Evolutionary conservation across 2,888 invertebrate genomes (phyloP).

Genomic region (Scaptomyza flava): DNA sequence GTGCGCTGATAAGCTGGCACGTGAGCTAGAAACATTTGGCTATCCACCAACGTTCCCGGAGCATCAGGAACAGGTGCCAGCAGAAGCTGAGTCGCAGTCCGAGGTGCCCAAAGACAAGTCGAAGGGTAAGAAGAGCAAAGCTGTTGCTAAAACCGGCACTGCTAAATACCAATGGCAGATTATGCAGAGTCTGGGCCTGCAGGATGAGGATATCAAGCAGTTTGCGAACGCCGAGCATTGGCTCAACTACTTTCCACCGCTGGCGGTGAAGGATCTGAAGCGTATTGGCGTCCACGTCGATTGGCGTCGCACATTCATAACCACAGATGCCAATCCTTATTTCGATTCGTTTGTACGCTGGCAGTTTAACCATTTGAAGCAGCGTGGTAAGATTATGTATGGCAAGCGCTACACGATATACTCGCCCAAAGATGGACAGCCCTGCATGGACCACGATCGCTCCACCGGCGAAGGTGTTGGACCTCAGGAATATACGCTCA

Average conservation of each 20-base stretch:
- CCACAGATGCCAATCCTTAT: constrained; percentile 98
- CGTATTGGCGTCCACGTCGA: constrained; percentile 96
- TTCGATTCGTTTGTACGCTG: constrained; percentile 99
- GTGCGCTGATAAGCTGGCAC: constrained; percentile 97
- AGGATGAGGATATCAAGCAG: constrained; percentile 95
- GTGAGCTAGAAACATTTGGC: constrained; percentile 96
- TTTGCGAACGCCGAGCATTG: constrained; percentile 97
- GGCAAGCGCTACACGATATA: constrained; percentile 98
- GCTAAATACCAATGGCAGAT: constrained; percentile 99
- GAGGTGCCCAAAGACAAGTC: constrained; percentile 91
- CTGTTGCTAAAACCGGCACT: constrained; percentile 94
- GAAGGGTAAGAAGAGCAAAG: constrained; percentile 98
- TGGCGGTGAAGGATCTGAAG: constrained; percentile 93
- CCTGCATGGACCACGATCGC: constrained; percentile 99
- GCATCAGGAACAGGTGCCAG: constrained; percentile 82
- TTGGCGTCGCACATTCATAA: constrained; percentile 99
- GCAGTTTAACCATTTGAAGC: constrained; percentile 95
- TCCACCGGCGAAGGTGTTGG: constrained; percentile 98
- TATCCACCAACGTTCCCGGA: constrained; percentile 96
- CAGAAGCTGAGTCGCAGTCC: constrained; percentile 85
- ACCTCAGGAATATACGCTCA: constrained; percentile 98
- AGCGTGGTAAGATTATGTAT: constrained; percentile 95
- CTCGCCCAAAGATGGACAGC: constrained; percentile 98
- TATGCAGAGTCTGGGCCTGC: constrained; percentile 96
- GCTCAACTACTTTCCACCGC: constrained; percentile 98